Base-by-base conservation (phyloP, 30 jellyfish, hydroid and myxozoan species). In the Pelagia noctiluca region DNA sequence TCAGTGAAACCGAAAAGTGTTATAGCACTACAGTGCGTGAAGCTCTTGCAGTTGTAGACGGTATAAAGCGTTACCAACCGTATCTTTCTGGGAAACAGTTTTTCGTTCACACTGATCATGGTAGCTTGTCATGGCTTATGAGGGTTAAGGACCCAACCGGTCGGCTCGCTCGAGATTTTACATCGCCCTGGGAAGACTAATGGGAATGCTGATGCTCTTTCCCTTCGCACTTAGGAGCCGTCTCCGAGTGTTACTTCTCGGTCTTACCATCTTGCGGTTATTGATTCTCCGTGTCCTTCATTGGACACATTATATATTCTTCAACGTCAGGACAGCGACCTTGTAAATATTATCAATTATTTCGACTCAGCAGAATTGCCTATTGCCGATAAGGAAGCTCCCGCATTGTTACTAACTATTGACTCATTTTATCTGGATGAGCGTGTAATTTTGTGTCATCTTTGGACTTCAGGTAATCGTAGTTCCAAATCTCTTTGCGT, bases 21-120 rank as follows among this genome's bases (percentile, higher is more conserved):
- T 73, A 71, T 60, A 57, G 94, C 80, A 63, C 94, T 18, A 53
- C 83, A 3, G 89, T 62, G 49, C 33, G 81, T 19, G 85, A 85
- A 65, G 95, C 95, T 8, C 69, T 85, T 19, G 89, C 89, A 23
- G 88, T 42, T 60, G 88, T 72, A 2, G 73, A 73, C 25, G 94
- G 89, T 2, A 72, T 84, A 22, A 84, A 73, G 57, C 49, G 35
- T 13, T 82, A 53, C 64, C 89, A 70, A 50, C 87, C 85, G 1
- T 82, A 65, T 50, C 69, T 68, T 30, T 69, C 13, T 32, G 87
- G 92, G n/a, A n/a, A n/a, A n/a, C n/a, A n/a, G n/a, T n/a, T n/a
- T n/a, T n/a, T n/a, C n/a, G n/a, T n/a, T n/a, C n/a, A n/a, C n/a
- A n/a, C n/a, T n/a, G n/a, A n/a, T n/a, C n/a, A n/a, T n/a, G n/a